Conservation (phyloP, 1,140 invertebrate genomes). For the Neotoxoptera formosana region DNA sequence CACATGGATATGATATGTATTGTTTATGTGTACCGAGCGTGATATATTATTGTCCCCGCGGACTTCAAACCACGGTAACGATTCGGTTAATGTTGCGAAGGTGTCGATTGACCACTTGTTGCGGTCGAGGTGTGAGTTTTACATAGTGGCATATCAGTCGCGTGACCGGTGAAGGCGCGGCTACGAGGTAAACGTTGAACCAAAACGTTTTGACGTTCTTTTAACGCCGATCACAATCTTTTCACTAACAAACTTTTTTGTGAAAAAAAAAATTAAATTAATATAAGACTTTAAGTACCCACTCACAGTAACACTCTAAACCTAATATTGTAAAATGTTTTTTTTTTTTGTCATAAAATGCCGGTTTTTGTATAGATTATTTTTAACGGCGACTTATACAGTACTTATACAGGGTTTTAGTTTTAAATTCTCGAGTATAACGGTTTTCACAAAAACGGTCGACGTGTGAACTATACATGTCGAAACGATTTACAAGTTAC, state of each 20-base stretch:
- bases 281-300: neutral
- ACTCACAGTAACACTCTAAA: neutral
- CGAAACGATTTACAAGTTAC: neutral
- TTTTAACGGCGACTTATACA: neutral
- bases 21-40: neutral
- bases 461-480: neutral
- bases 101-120: slow-evolving; percentile 46
- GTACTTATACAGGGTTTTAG: too few species aligned
- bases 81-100: neutral
- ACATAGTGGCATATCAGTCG: neutral
- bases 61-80: neutral
- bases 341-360: too few species aligned
- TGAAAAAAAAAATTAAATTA: neutral
- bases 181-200: neutral
- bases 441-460: neutral
- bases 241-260: neutral
- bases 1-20: too few species aligned
- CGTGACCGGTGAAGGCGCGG: slow-evolving; percentile 28
- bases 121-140: neutral
- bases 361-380: too few species aligned
- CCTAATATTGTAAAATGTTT: neutral
- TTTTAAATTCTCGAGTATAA: neutral
- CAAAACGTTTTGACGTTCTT: neutral
- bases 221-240: neutral
- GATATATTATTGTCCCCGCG: neutral